Evolutionary conservation across 2,113 vertebrate species (phyloP).

Genomic region (Salminus brasiliensis): DNA sequence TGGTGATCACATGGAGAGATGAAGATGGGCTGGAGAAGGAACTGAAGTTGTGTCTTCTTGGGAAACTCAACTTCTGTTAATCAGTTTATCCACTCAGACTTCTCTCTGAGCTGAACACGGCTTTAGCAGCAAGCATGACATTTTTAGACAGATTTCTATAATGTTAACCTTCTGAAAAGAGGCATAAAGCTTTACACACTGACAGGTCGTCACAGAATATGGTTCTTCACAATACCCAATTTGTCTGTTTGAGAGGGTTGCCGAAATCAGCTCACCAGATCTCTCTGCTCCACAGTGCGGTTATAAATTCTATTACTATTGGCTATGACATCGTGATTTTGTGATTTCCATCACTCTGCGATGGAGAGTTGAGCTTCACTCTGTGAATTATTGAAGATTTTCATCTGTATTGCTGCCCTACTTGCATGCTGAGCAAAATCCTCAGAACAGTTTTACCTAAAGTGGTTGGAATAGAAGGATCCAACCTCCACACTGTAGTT

Average conservation of each 20-base stretch:
- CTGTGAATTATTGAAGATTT: background rate
- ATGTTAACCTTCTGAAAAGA: background rate
- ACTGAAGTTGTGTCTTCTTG: too few species aligned
- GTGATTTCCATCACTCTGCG: background rate
- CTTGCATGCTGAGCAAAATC: background rate
- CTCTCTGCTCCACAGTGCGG: background rate
- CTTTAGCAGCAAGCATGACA: background rate
- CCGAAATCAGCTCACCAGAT: background rate
- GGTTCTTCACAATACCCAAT: background rate
- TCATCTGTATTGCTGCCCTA: background rate
- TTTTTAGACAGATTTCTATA: background rate
- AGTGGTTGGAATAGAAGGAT: background rate
- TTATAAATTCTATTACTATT: background rate
- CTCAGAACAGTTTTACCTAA: background rate
- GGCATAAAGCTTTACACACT: background rate
- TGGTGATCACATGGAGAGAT: too few species aligned
- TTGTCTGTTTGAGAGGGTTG: background rate
- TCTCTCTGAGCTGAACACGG: background rate
- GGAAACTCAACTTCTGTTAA: too few species aligned
- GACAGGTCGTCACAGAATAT: background rate
- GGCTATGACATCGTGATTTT: background rate
- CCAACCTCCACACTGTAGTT: too few species aligned
- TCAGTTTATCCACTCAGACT: too few species aligned
- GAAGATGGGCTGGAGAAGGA: too few species aligned
- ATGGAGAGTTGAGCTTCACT: too few species aligned